These are phyloP conservation scores for Spinus olivaceus DNA, from an alignment of 2,797 vertebrate genomes.

Conservation along the genomic window DNA sequence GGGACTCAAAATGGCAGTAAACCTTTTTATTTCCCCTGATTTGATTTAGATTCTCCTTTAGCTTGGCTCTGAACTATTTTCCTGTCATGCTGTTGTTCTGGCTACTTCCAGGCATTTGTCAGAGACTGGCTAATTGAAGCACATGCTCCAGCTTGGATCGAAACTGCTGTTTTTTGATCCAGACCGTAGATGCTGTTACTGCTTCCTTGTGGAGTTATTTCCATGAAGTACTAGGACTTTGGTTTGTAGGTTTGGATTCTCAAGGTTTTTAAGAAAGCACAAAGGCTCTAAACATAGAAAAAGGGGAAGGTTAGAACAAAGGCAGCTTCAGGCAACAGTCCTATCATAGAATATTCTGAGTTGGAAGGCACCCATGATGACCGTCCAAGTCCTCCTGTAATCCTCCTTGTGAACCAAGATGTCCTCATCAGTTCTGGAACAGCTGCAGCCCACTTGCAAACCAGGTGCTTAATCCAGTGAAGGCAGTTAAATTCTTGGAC, in stretches of 20 bases:
- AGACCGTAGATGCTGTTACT: neutral
- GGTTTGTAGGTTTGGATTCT: neutral
- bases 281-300: neutral
- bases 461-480: neutral
- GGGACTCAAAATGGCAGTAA: slow-evolving; percentile 25
- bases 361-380: neutral
- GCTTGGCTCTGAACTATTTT: slow-evolving; percentile 2
- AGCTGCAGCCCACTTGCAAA: neutral
- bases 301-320: neutral
- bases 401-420: neutral
- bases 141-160: neutral
- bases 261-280: neutral
- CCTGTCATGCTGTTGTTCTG: neutral
- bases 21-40: neutral
- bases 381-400: neutral
- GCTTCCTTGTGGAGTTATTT: neutral
- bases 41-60: slow-evolving; percentile 28
- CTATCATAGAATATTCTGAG: neutral
- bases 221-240: neutral
- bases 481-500: neutral
- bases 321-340: neutral
- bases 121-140: neutral
- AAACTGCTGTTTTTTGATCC: slow-evolving; percentile 19
- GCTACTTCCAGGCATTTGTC: neutral
- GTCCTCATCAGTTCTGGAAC: neutral